Conservation (phyloP, 2,888 invertebrate genomes). For the Margaritifera margaritifera region DNA sequence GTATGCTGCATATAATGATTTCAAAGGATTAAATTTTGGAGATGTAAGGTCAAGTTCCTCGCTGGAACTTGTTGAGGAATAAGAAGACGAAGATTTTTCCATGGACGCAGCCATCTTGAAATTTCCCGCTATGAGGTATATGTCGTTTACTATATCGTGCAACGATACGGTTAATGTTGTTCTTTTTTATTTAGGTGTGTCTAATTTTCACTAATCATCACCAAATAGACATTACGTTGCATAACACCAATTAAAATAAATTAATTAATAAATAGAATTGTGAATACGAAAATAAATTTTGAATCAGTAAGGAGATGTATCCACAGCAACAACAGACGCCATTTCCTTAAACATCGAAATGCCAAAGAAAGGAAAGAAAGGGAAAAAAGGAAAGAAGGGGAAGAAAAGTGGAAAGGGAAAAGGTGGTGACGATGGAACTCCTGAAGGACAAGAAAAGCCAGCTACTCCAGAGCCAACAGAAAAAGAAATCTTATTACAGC, state of each 20-base stretch:
- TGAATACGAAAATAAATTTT: slow-evolving; percentile 6
- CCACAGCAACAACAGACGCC: slow-evolving; percentile 34
- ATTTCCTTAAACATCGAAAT: slow-evolving; percentile 17
- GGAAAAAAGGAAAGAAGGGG: slow-evolving; percentile 58
- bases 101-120: slow-evolving; percentile 53
- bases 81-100: slow-evolving; percentile 16
- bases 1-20: slow-evolving; percentile 45
- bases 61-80: slow-evolving; percentile 15
- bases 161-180: background rate
- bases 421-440: slow-evolving; percentile 42
- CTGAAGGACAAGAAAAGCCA: slow-evolving; percentile 42
- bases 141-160: background rate
- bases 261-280: no score
- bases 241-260: no score
- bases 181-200: no score
- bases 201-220: no score
- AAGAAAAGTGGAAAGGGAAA: slow-evolving; percentile 54
- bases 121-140: no score
- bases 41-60: slow-evolving; percentile 49
- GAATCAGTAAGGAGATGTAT: slow-evolving; percentile 6
- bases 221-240: no score
- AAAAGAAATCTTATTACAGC: slow-evolving; percentile 65
- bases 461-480: slow-evolving; percentile 63
- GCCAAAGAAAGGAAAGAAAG: slow-evolving; percentile 44
- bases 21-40: slow-evolving; percentile 51